A percentile compares a stretch with the other conserved stretches of the same genome.
phyloP scores from a whole-genome alignment of 2,797 vertebrate species.

The Apogon talboti region DNA sequence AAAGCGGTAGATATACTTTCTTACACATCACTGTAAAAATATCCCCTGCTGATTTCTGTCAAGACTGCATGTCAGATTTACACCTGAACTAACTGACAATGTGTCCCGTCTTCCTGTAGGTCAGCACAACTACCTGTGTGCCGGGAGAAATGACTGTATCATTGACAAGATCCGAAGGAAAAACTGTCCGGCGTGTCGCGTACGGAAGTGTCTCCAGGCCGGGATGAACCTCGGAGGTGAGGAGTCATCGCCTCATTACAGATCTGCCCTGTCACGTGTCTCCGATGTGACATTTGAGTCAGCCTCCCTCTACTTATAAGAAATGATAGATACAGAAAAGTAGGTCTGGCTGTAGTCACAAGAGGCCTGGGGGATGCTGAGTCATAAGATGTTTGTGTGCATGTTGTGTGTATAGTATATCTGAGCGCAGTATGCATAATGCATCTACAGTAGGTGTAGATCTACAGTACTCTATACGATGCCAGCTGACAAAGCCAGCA shows the following conservation, averaged over 20 bases:
- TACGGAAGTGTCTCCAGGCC: conserved; percentile 99
- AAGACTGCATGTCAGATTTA: conserved; percentile 2
- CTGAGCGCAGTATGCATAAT: conserved; percentile 38
- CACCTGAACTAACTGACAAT: conserved; percentile 14
- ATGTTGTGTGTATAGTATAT: conserved; percentile 34
- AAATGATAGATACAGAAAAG: conserved; percentile 46
- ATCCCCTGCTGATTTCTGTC: conserved; percentile 22
- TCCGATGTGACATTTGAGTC: conserved; percentile 62
- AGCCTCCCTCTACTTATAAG: conserved; percentile 34
- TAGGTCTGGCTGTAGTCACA: conserved; percentile 56
- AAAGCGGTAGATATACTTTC: neutral
- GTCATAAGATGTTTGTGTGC: conserved; percentile 53
- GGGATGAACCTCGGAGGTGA: conserved; percentile 99
- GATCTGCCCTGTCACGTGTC: conserved; percentile 49
- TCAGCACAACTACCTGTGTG: conserved; percentile 99
- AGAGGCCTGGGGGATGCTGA: conserved; percentile 56
- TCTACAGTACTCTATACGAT: conserved; percentile 29
- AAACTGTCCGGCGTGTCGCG: conserved; percentile 97
- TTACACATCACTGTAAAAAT: conserved; percentile 6
- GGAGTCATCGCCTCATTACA: conserved; percentile 46
- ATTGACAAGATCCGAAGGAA: conserved; percentile 99
- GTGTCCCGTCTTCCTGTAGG: conserved; percentile 80
- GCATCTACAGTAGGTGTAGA: conserved; percentile 36
- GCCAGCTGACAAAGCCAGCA: conserved; percentile 39
- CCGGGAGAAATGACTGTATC: conserved; percentile 98